phyloP scores from a whole-genome alignment of 2,113 vertebrate genomes.

The Theristicus caerulescens region DNA sequence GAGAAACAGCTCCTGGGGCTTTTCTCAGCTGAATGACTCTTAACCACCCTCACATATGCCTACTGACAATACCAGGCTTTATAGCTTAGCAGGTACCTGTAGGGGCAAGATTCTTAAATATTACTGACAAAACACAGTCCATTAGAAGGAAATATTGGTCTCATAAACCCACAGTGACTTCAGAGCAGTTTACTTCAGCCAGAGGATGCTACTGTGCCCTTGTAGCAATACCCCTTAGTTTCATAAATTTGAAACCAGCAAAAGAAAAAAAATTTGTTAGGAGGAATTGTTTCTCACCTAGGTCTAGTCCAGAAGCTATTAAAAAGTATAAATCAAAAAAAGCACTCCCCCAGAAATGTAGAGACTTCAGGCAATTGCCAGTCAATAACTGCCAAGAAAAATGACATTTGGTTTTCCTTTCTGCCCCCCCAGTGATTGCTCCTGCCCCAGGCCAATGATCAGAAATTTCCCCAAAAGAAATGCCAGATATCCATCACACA shows the following conservation, averaged over 20 bases:
- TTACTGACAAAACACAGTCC: not conserved
- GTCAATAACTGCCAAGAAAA: conserved; percentile 22
- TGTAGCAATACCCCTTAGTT: not conserved
- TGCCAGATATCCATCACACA: not conserved
- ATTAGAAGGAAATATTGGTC: not conserved
- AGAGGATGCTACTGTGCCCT: not conserved
- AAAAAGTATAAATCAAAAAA: conserved; percentile 40
- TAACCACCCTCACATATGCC: not conserved
- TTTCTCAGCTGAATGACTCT: not conserved
- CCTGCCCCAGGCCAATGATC: not conserved
- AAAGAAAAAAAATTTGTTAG: not conserved
- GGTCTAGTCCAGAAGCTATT: not conserved
- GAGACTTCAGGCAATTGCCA: not conserved
- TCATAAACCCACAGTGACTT: not conserved
- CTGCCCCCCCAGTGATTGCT: not conserved
- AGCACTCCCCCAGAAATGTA: not conserved
- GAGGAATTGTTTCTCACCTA: not conserved
- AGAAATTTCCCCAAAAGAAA: not conserved
- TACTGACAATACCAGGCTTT: not conserved
- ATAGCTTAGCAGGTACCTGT: not conserved
- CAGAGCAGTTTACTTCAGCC: not conserved
- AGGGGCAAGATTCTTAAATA: not conserved
- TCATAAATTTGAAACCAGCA: not conserved
- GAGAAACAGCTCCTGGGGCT: not conserved
- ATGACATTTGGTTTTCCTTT: not conserved